Conservation (phyloP, 2,888 invertebrate genomes). For the Brachynemurus nebulosus region DNA sequence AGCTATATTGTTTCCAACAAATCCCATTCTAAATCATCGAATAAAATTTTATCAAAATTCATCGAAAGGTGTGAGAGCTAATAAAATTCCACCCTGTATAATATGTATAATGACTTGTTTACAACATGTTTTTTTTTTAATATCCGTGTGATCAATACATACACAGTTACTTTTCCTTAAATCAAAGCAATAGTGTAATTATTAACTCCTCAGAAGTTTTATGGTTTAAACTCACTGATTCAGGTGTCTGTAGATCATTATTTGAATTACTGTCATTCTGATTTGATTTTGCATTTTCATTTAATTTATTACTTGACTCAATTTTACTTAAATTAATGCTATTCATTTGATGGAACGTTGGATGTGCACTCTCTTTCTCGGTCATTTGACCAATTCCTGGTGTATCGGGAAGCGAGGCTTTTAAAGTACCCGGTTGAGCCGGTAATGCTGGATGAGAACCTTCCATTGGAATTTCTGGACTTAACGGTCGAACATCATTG, state of each 20-base stretch:
- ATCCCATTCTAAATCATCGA: too few relatives aligned
- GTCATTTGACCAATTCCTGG: slow-evolving; percentile 87
- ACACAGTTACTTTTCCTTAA: too few relatives aligned
- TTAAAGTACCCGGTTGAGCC: slow-evolving; percentile 83
- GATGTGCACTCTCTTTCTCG: slow-evolving; percentile 86
- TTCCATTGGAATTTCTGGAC: slow-evolving; percentile 55
- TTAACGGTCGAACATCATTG: background rate
- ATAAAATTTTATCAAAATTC: too few relatives aligned
- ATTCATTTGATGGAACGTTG: slow-evolving; percentile 29
- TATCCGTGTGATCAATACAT: too few relatives aligned
- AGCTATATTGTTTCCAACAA: too few relatives aligned
- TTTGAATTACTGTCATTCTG: slow-evolving; percentile 6
- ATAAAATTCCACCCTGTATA: too few relatives aligned
- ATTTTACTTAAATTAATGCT: slow-evolving; percentile 22
- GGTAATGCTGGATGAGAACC: slow-evolving; percentile 72
- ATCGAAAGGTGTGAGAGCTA: too few relatives aligned
- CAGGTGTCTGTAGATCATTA: background rate
- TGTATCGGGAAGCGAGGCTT: slow-evolving; percentile 80
- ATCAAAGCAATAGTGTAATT: too few relatives aligned
- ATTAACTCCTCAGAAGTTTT: too few relatives aligned
- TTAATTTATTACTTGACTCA: slow-evolving; percentile 20
- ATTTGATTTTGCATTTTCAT: slow-evolving; percentile 7
- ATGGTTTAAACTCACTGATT: slow-evolving; percentile 1
- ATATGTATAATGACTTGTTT: too few relatives aligned
- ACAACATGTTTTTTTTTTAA: too few relatives aligned